These are phyloP conservation scores for Loriculus beryllinus DNA, from an alignment of 2,797 vertebrate genomes.

Conservation along the genomic window DNA sequence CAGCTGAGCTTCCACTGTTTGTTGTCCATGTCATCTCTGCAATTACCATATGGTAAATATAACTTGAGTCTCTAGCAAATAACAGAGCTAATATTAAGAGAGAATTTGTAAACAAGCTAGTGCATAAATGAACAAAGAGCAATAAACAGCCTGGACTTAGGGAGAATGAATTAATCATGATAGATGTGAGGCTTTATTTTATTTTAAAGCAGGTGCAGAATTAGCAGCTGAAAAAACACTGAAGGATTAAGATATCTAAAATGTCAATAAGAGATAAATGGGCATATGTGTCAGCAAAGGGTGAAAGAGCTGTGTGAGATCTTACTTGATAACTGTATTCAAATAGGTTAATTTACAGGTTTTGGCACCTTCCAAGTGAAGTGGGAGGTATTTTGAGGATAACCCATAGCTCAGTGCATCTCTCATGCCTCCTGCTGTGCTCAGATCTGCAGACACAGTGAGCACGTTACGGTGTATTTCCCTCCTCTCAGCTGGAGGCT, in stretches of 20 bases:
- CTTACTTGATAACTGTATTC: constrained; percentile 40
- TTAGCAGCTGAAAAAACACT: neutral
- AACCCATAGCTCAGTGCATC: constrained; percentile 18
- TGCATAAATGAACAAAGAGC: constrained; percentile 46
- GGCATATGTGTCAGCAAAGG: neutral
- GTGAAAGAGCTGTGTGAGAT: neutral
- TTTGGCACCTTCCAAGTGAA: constrained; percentile 47
- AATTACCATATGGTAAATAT: constrained; percentile 62
- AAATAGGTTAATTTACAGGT: constrained; percentile 30
- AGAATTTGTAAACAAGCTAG: constrained; percentile 62
- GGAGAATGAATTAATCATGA: constrained; percentile 58
- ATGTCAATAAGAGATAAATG: neutral
- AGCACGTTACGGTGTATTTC: neutral
- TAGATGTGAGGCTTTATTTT: neutral
- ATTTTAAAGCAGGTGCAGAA: constrained; percentile 2
- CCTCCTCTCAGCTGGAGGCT: constrained; percentile 4
- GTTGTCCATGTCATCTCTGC: constrained; percentile 42
- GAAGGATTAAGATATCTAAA: neutral
- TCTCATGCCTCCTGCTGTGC: constrained; percentile 39
- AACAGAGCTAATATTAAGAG: constrained; percentile 56
- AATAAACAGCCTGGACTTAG: constrained; percentile 10
- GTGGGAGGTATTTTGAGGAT: constrained; percentile 62
- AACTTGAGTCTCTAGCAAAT: constrained; percentile 55
- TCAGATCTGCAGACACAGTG: constrained; percentile 27
- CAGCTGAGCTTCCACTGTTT: constrained; percentile 34